These are phyloP conservation scores for Agapetus fuscipes DNA, from an alignment of 2,888 invertebrate species.

Conservation along the genomic window DNA sequence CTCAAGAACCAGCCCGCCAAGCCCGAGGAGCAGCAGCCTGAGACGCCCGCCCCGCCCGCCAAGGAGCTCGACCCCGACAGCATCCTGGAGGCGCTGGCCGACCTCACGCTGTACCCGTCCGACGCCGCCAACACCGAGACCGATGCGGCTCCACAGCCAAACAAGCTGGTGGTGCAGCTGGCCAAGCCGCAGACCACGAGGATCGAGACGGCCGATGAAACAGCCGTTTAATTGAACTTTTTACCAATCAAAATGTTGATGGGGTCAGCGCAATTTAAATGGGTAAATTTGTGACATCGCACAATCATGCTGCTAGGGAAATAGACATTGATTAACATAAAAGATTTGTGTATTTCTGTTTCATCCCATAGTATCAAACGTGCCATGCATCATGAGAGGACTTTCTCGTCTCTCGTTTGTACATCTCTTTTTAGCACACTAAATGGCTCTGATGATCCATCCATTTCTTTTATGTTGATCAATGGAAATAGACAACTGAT, in stretches of 20 bases:
- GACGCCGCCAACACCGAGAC: constrained; percentile 35
- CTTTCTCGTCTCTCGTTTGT: too few relatives aligned
- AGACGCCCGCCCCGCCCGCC: not conserved
- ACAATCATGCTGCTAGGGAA: too few relatives aligned
- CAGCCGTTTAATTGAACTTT: constrained; percentile 31
- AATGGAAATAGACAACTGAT: too few relatives aligned
- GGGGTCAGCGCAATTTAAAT: too few relatives aligned
- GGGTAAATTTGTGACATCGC: too few relatives aligned
- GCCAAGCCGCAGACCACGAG: constrained; percentile 36
- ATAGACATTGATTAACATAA: too few relatives aligned
- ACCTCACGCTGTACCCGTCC: constrained; percentile 22
- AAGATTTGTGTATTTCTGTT: too few relatives aligned
- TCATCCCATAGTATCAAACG: too few relatives aligned
- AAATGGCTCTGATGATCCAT: too few relatives aligned
- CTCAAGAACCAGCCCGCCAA: constrained; percentile 43
- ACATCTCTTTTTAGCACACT: too few relatives aligned
- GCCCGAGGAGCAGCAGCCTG: constrained; percentile 26
- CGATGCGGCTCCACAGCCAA: constrained; percentile 36
- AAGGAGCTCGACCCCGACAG: constrained; percentile 13
- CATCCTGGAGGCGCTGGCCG: constrained; percentile 22
- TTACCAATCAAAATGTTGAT: not conserved
- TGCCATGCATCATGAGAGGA: too few relatives aligned
- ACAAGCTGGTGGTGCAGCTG: constrained; percentile 34
- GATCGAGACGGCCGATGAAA: constrained; percentile 42
- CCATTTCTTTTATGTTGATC: too few relatives aligned